Percentiles rank a stretch among this genome's conserved stretches.
Conservation (phyloP, 1,140 invertebrate species). For the Orius insidiosus region DNA sequence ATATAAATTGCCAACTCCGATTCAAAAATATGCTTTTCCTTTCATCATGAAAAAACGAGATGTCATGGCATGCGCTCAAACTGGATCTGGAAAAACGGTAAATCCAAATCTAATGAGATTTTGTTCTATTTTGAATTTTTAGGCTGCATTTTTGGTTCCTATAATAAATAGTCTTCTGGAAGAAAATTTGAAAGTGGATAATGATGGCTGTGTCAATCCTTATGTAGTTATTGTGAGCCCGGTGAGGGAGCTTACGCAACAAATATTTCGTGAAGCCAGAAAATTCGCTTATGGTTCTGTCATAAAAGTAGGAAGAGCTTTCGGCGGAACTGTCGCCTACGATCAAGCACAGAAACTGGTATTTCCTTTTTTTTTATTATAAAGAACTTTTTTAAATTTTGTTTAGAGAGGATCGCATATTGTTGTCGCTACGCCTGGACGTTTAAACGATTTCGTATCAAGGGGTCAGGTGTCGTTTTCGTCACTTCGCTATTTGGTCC, state of each 20-base stretch:
- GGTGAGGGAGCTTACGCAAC: conserved; percentile 75
- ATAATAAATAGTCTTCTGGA: conserved; percentile 51
- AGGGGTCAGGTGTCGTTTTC: conserved; percentile 50
- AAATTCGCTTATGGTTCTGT: conserved; percentile 67
- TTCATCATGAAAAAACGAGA: too few species aligned
- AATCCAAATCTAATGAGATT: conserved; percentile 13
- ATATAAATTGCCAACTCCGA: too few species aligned
- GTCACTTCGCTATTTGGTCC: conserved; percentile 56
- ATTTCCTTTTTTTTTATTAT: conserved; percentile 33
- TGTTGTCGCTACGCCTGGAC: conserved; percentile 79
- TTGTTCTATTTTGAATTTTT: conserved; percentile 21
- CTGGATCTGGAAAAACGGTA: conserved; percentile 19
- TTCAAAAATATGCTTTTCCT: too few species aligned
- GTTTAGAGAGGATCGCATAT: conserved; percentile 71
- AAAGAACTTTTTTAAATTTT: too few species aligned
- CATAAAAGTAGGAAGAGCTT: conserved; percentile 52
- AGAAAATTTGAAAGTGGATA: conserved; percentile 30
- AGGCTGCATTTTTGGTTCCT: conserved; percentile 28
- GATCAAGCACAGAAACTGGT: conserved; percentile 31
- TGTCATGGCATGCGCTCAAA: too few species aligned
- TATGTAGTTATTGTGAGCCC: conserved; percentile 81
- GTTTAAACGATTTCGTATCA: conserved; percentile 66
- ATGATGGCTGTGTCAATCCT: conserved; percentile 62
- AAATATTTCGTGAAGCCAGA: conserved; percentile 70
- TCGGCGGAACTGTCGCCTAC: conserved; percentile 63